These are phyloP conservation scores for Lottia gigantea DNA, from an alignment of 2,888 invertebrate species.

Conservation along the genomic window DNA sequence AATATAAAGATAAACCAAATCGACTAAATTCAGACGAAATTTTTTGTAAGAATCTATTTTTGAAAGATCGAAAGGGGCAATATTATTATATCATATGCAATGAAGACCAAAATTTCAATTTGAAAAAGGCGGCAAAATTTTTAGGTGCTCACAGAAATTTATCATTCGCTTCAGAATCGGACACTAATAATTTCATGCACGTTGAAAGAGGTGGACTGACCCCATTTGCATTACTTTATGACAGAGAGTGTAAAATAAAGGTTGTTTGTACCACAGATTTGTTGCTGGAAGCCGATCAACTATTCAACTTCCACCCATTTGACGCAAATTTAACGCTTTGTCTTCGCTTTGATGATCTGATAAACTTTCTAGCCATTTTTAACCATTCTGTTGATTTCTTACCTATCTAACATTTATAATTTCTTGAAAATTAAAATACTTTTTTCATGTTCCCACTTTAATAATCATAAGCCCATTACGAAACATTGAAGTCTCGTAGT, in stretches of 20 bases:
- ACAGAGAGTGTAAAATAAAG: slow-evolving; percentile 29
- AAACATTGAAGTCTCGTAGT: too few species aligned
- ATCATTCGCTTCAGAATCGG: slow-evolving; percentile 44
- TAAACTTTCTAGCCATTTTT: not conserved
- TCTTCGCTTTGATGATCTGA: not conserved
- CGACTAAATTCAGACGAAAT: slow-evolving; percentile 28
- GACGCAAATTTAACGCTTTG: slow-evolving; percentile 22
- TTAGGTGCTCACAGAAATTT: slow-evolving; percentile 49
- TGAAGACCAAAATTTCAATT: slow-evolving; percentile 40
- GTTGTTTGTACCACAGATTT: slow-evolving; percentile 37
- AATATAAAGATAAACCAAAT: not conserved
- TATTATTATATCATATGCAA: slow-evolving; percentile 44
- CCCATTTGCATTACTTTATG: slow-evolving; percentile 42
- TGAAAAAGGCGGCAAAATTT: slow-evolving; percentile 39
- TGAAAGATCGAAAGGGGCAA: slow-evolving; percentile 51
- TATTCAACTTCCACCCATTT: slow-evolving; percentile 44
- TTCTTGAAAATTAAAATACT: too few species aligned
- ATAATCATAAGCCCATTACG: too few species aligned
- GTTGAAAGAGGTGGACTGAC: slow-evolving; percentile 43
- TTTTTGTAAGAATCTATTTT: slow-evolving; percentile 53
- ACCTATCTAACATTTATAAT: not conserved
- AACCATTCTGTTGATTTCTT: slow-evolving; percentile 3
- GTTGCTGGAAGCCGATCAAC: slow-evolving; percentile 27
- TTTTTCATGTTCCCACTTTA: too few species aligned
- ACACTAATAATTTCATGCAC: slow-evolving; percentile 35